Evolutionary conservation across 2,797 vertebrate species (phyloP).

Genomic region (Sebastes aleutianus): DNA sequence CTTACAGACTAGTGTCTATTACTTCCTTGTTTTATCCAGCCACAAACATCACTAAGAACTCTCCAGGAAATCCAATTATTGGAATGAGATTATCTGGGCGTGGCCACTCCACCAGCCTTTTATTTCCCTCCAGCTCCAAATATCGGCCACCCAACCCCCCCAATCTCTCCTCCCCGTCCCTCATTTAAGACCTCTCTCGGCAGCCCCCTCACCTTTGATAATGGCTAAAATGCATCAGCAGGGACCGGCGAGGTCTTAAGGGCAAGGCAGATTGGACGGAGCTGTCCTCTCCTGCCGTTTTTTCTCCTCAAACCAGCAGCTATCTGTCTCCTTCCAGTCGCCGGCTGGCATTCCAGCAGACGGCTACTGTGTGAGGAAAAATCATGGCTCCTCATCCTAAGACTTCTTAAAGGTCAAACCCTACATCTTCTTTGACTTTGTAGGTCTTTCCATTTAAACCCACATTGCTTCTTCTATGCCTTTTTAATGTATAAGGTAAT

Average conservation of each 20-base stretch:
- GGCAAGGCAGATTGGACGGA: constrained; percentile 52
- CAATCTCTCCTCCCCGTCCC: constrained; percentile 20
- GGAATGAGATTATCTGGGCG: constrained; percentile 57
- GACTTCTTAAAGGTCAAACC: constrained; percentile 64
- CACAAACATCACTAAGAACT: constrained; percentile 35
- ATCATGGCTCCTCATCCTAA: constrained; percentile 28
- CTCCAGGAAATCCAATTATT: constrained; percentile 66
- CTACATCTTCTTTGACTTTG: constrained; percentile 32
- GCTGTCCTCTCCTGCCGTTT: constrained; percentile 33
- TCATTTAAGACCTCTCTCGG: constrained; percentile 52
- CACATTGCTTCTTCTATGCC: neutral
- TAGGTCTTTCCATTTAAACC: constrained; percentile 35
- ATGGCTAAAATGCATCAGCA: constrained; percentile 71
- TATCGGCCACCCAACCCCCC: constrained; percentile 7
- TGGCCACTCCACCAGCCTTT: constrained; percentile 34
- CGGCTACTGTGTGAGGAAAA: constrained; percentile 36
- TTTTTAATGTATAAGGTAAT: constrained; percentile 21
- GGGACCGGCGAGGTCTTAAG: constrained; percentile 48
- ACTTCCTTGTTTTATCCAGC: constrained; percentile 9
- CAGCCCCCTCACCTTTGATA: constrained; percentile 69
- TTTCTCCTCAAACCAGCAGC: constrained; percentile 49
- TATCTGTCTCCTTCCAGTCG: constrained; percentile 61
- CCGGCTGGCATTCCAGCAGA: constrained; percentile 49
- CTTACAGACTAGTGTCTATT: constrained; percentile 24
- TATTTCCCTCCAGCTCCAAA: constrained; percentile 39